Evolutionary conservation across 92 coral and sea anemone genomes (phyloP), one percentile per base, ranked within the genome.

Genomic region (Porites evermanni): DNA sequence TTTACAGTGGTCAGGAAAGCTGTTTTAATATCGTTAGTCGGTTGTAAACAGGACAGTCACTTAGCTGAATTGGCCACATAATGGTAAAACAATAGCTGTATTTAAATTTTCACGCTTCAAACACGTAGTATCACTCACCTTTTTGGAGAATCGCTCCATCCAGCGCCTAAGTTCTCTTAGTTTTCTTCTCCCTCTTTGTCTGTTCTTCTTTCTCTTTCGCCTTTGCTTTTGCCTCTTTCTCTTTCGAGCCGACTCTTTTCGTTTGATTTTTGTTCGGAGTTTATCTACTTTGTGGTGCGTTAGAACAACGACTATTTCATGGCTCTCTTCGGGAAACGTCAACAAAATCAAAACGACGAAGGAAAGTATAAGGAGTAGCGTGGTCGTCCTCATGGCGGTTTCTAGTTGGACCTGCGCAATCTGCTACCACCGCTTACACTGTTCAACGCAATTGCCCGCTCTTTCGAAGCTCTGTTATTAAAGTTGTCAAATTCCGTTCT

Each of bases 261-360:
- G 65, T 13, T 81, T 77, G 0, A 13, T 47, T 60, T 86, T 67
- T 17, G 18, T 50, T 11, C 26, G 23, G 18, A 58, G 63, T 13
- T 47, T 44, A 18, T 54, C 51, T 1, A 90, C 70, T 80, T 64
- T 79, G 19, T 95, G 94, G 17, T 88, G 88, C 66, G 94, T 92
- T 0, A 94, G 72, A 53, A 94, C 95, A 8, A 94, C 92, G 29
- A 94, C 86, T 6, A 94, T 91, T 19, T 80, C 98, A 63, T 94
- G 66, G 44, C 88, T 84, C 24, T 94, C 95, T 63, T 94, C 90
- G 32, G 95, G 93, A 73, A 87, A 94, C 69, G 93, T 80, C 24
- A 89, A 52, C 86, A 92, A 68, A 5, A 94, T 81, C 29, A 90
- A 47, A 11, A 86, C 58, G 6, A 79, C 87, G 12, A 92, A 44